Base-by-base conservation (phyloP, 2,888 invertebrate genomes). In the Reticulitermes lucifugus region DNA sequence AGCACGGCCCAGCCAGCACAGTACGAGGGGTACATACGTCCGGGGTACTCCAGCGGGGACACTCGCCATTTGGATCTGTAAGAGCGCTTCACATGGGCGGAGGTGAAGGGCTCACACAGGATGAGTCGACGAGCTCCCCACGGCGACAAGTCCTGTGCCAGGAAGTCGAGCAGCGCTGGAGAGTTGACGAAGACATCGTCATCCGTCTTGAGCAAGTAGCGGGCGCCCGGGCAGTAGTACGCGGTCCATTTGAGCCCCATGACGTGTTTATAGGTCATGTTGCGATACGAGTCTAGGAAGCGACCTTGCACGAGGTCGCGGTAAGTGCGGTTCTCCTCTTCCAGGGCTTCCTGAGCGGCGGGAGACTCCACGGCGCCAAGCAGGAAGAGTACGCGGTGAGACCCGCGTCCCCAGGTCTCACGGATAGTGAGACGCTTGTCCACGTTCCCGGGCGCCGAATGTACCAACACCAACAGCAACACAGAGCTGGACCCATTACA, bases 201-300 rank as follows among this genome's bases (percentile, higher is more conserved):
- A 88, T 92, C 92, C 87, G 91, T 89, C 89, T 92, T 92, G 87
- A 92, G 89, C 88, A 92, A 88, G 89, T 92, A 92, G 88, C 93
- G 94, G 0, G 95, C 96, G 65, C 92, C 91, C 0, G 93, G 92
- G 89, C 97, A 97, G 88, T 95, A 93, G 88, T 94, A 94, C 0
- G 93, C 91, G 35, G 94, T 94, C 95, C 96, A 97, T 89, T 96
- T 96, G 77, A 97, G 91, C 0, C 94, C 95, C 94, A 96, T 96
- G 10, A 95, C 94, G 90, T 97, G 96, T 89, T 97, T 97, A 88
- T 96, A 95, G 0, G 97, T 97, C 91, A 97, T 93, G 90, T 97
- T 97, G 82, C 94, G 92, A 89, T 97, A 97, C 0, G 94, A 93
- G 90, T 97, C 97, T 71, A 92, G 88, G 88, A 96, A 97, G 85